phyloP scores from a whole-genome alignment of 2,888 invertebrate species.

The Ennomos erosarius region DNA sequence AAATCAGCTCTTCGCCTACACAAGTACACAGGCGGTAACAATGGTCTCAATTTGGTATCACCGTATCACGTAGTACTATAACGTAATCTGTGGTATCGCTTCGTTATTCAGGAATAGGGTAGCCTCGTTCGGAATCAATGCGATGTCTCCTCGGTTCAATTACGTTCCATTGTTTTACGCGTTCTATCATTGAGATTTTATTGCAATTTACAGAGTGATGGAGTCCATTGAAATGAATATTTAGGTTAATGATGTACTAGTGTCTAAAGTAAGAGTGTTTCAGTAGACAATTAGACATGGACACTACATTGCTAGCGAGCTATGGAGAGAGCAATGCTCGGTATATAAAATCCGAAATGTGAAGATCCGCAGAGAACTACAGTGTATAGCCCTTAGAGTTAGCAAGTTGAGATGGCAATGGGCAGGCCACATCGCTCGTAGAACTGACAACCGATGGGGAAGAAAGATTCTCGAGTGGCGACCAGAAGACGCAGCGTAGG shows the following conservation, averaged over 20 bases:
- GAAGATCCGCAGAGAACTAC: too few species aligned
- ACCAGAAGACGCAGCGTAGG: too few species aligned
- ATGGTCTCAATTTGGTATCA: conserved; percentile 27
- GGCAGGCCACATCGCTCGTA: too few species aligned
- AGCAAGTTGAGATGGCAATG: too few species aligned
- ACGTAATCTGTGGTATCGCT: conserved; percentile 17
- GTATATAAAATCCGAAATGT: too few species aligned
- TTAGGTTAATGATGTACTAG: not conserved
- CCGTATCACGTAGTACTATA: too few species aligned
- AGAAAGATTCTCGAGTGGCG: too few species aligned
- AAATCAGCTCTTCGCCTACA: conserved; percentile 11
- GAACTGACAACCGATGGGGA: too few species aligned
- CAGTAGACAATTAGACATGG: too few species aligned
- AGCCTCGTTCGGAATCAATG: conserved; percentile 31
- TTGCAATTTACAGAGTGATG: conserved; percentile 12
- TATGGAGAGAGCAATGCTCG: too few species aligned
- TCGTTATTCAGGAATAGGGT: conserved; percentile 24
- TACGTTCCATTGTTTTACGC: conserved; percentile 38
- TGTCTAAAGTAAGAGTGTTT: not conserved
- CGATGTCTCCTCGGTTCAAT: conserved; percentile 45
- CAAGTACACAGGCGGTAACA: conserved; percentile 26
- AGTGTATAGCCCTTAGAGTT: too few species aligned
- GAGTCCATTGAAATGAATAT: conserved; percentile 1
- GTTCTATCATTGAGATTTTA: conserved; percentile 25
- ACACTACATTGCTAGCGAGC: too few species aligned